Base-by-base conservation (phyloP, 1,140 invertebrate genomes). In the Zaprionus tsacasi region DNA sequence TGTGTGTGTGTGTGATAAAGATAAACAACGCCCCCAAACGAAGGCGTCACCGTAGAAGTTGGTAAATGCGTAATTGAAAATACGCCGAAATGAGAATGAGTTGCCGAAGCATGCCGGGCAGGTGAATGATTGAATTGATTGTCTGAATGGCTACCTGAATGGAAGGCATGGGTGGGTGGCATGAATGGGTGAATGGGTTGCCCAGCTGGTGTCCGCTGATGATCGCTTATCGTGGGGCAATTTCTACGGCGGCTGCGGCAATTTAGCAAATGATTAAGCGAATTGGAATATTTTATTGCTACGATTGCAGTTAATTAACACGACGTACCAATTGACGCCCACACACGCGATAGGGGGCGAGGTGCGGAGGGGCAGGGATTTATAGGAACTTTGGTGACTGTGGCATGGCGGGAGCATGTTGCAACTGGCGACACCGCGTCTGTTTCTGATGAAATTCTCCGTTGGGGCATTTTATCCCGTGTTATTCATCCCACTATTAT, bases 391-490 rank as follows among this genome's bases (percentile, higher is more conserved):
- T 8, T 15, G 40, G 40, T 55, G 38, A 30, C 56, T 43, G 33
- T 30, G 57, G 58, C 27, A 48, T 7, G 11, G 40, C 6, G 52
- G 58, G 36, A 13, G 21, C n/a, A 17, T 58, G 64, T 13, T 58
- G 65, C 27, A 60, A 70, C 76, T 82, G 83, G 83, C 83, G 83
- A 87, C 83, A 87, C 83, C 79, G 83, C 83, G 83, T 87, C 83
- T 87, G 79, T 75, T 88, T 82, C 72, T 87, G 83, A 79, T 87
- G 83, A 87, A 87, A 87, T 87, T 76, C 17, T 45, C 8, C n/a
- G 2, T 35, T 36, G 36, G 36, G 10, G 48, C 30, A 25, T 50
- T 45, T 15, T 15, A 45, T 45, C n/a, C 40, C 40, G n/a, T 45
- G 15, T 45, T 45, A 45, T 45, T 45, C 40, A 15, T 8, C n/a